Base-by-base conservation (phyloP, 2,113 vertebrate genomes). In the Propithecus coquereli region DNA sequence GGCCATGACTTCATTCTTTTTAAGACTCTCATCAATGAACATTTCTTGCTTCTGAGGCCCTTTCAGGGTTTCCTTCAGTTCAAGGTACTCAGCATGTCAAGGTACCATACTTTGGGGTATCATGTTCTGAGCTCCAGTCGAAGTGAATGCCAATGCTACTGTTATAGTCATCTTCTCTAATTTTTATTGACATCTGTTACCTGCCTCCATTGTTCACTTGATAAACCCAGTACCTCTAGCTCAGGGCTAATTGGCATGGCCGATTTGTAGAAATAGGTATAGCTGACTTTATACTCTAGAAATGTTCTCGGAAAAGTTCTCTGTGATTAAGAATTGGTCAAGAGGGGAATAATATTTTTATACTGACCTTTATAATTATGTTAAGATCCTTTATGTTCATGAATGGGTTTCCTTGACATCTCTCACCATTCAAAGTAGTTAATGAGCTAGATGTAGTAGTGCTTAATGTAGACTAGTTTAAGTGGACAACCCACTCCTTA, bases 381-480 rank as follows among this genome's bases (percentile, higher is more conserved):
- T 84, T 87, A 94, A 92, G 47, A 91, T 97, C 14, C 32, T 84
- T 94, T 96, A 90, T 92, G 84, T 66, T 96, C 57, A 52, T 88
- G 32, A 96, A 81, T 91, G 54, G 3, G n/a, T 96, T 92, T 95
- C 50, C 81, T 88, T 85, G 8, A 68, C 6, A 43, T 96, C 59
- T 88, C 66, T 94, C 22, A 87, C 40, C 37, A 84, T 43, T 91
- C 80, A 66, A 95, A 79, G 66, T 81, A 82, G 73, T 94, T 97
- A 96, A 94, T 77, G 80, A 97, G 47, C 92, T 97, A 92, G 81
- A 94, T 88, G 59, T 92, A 68, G 37, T 71, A 63, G 54, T 93
- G 63, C 94, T 94, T 96, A 96, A 96, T 94, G 52, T 37, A 90
- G 74, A 83, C 68, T 74, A 54, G 71, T 82, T 96, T 95, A 92